A percentile compares a stretch with the other conserved stretches of the same genome.
These are phyloP conservation scores for Thamnophis elegans DNA, from an alignment of 2,797 vertebrate species.

Conservation along the genomic window DNA sequence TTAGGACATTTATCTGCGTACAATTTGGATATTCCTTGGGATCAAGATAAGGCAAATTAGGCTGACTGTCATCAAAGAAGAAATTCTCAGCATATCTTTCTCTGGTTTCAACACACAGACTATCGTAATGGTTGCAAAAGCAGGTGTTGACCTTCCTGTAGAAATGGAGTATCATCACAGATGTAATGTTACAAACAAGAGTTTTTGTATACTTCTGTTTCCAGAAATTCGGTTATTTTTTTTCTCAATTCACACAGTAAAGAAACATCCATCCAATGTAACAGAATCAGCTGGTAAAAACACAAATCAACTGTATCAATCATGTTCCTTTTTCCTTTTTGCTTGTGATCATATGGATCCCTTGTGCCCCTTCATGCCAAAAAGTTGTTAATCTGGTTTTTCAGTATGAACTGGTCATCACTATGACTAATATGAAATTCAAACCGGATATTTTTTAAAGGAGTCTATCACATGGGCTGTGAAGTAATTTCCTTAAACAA, in stretches of 20 bases:
- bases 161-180: neutral
- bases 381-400: conserved; percentile 7
- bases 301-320: neutral
- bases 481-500: neutral
- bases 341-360: neutral
- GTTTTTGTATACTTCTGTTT: neutral
- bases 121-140: neutral
- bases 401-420: neutral
- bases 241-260: neutral
- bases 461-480: neutral
- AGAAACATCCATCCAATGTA: neutral
- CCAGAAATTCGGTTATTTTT: neutral
- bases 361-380: neutral
- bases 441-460: neutral
- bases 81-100: neutral
- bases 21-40: neutral
- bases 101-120: neutral
- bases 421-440: conserved; percentile 1
- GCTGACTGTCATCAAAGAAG: neutral
- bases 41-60: neutral
- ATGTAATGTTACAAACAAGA: neutral
- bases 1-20: neutral
- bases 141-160: neutral
- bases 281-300: neutral
- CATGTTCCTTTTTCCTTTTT: neutral